These are phyloP conservation scores for Malachius bipustulatus DNA, from an alignment of 2,888 invertebrate species.

Conservation along the genomic window DNA sequence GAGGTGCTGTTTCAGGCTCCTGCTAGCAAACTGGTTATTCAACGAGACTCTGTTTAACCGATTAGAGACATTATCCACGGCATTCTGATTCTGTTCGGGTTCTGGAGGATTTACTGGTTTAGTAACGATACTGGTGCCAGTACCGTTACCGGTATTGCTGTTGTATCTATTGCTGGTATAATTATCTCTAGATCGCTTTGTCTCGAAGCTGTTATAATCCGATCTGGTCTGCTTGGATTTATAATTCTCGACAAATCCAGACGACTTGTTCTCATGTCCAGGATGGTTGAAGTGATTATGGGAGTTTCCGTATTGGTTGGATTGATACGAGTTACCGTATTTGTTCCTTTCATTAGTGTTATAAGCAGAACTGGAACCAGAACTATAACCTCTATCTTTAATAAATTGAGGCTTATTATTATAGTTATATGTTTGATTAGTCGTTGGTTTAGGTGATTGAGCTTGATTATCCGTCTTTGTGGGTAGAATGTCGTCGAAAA, in stretches of 20 bases:
- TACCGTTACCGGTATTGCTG: conserved; percentile 14
- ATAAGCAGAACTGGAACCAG: neutral
- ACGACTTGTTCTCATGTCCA: conserved; percentile 3
- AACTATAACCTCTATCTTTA: too few relatives aligned
- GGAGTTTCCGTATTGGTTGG: neutral
- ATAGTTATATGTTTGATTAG: too few relatives aligned
- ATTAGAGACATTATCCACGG: conserved; percentile 20
- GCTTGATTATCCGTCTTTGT: too few relatives aligned
- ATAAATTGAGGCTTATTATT: too few relatives aligned
- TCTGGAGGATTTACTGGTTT: too few relatives aligned
- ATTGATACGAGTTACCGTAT: neutral
- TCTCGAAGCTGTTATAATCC: too few relatives aligned
- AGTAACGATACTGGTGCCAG: conserved; percentile 13
- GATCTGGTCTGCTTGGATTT: neutral
- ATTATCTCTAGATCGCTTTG: neutral
- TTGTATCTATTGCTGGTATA: conserved; percentile 18
- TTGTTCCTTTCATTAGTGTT: neutral
- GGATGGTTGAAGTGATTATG: conserved; percentile 5
- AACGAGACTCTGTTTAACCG: conserved; percentile 27
- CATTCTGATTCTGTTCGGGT: too few relatives aligned
- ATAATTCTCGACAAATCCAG: neutral
- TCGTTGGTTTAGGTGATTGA: too few relatives aligned
- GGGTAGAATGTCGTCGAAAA: conserved; percentile 68
- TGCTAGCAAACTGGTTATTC: conserved; percentile 32
- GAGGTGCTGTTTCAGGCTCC: conserved; percentile 32